Evolutionary conservation across 2,888 invertebrate genomes (phyloP).

Genomic region (Candidula unifasciata): DNA sequence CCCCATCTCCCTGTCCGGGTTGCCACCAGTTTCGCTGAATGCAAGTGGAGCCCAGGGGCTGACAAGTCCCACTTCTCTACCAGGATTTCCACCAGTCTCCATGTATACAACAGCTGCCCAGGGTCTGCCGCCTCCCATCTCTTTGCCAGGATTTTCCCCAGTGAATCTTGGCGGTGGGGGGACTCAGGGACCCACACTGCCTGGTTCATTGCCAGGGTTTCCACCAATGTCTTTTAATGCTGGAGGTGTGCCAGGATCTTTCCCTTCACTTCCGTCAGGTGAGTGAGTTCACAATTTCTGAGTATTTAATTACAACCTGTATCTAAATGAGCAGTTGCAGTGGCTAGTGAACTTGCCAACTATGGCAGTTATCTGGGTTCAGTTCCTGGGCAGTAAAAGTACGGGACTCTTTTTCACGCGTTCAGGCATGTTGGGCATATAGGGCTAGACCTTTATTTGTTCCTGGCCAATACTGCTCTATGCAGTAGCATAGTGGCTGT

Average conservation of each 20-base stretch:
- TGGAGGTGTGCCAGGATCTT: not conserved
- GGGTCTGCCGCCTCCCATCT: not conserved
- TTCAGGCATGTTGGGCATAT: no score
- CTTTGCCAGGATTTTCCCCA: not conserved
- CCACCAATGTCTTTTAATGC: constrained; percentile 32
- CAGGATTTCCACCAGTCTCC: not conserved
- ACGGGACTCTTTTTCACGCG: no score
- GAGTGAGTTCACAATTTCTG: not conserved
- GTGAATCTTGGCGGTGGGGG: no score
- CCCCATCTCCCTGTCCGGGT: constrained; percentile 46
- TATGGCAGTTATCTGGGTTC: no score
- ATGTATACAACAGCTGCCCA: no score
- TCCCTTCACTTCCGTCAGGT: constrained; percentile 31
- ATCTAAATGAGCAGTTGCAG: no score
- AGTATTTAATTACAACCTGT: no score
- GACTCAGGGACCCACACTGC: not conserved
- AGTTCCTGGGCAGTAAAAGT: no score
- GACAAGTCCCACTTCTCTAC: not conserved
- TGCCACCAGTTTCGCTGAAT: constrained; percentile 41
- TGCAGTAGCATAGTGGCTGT: no score
- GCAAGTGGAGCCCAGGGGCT: not conserved
- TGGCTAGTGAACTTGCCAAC: no score
- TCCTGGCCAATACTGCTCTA: no score
- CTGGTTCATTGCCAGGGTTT: not conserved
- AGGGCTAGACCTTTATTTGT: no score